Conservation (phyloP, 2,888 invertebrate species). For the Brachyopa scutellaris region DNA sequence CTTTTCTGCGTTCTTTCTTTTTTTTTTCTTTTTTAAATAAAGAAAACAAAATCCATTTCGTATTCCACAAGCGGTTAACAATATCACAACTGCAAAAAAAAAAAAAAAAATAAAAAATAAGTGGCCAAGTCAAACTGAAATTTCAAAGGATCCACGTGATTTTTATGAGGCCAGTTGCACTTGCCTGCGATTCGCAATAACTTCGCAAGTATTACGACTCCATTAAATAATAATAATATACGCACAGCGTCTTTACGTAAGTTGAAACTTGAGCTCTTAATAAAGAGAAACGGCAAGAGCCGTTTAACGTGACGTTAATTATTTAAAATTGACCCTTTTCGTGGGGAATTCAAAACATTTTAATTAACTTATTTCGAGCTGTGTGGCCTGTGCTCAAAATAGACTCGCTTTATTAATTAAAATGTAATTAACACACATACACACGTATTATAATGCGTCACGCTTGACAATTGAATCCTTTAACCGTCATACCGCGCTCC, state of each 20-base stretch:
- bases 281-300: background rate
- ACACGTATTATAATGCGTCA: background rate
- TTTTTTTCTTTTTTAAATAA: background rate
- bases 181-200: background rate
- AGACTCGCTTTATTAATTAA: slow-evolving; percentile 33
- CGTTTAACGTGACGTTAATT: slow-evolving; percentile 2
- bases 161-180: background rate
- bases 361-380: slow-evolving; percentile 44
- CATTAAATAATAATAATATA: background rate
- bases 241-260: slow-evolving; percentile 11
- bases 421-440: slow-evolving; percentile 22
- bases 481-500: background rate
- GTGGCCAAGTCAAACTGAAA: no score
- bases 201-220: background rate
- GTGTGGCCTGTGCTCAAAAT: background rate
- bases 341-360: background rate
- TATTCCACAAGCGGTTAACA: background rate
- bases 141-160: slow-evolving; percentile 22
- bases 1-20: no score
- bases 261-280: background rate
- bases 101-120: background rate
- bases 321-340: slow-evolving; percentile 11
- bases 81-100: background rate
- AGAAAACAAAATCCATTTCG: background rate
- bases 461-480: slow-evolving; percentile 31